Evolutionary conservation across 2,113 vertebrate genomes (phyloP).

Genomic region (Dromaius novaehollandiae): DNA sequence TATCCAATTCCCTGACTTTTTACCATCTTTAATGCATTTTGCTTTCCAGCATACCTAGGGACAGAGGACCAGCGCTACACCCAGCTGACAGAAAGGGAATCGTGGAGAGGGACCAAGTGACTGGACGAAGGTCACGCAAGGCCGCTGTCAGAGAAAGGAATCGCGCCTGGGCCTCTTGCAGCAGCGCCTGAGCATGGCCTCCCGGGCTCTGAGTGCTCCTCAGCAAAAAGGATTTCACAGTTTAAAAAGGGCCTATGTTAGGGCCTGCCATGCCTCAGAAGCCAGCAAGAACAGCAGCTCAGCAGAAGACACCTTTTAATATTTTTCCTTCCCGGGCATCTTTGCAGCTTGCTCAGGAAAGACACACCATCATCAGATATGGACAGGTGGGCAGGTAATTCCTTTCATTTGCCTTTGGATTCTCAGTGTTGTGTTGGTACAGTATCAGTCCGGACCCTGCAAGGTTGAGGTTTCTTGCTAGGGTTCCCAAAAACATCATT

Average conservation of each 20-base stretch:
- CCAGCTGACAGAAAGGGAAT: not conserved
- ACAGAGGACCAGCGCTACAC: not conserved
- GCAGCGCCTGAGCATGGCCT: not conserved
- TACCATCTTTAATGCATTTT: not conserved
- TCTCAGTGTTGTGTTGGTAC: accelerated
- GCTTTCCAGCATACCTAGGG: not conserved
- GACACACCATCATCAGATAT: not conserved
- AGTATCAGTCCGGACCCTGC: not conserved
- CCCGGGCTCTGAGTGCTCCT: not conserved
- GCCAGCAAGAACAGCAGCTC: not conserved
- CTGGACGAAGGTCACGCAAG: not conserved
- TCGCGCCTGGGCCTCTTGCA: not conserved
- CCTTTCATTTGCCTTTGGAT: not conserved
- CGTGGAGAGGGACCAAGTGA: not conserved
- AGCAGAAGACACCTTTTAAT: not conserved
- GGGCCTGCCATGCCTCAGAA: not conserved
- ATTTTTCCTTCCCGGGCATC: not conserved
- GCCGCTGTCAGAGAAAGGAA: not conserved
- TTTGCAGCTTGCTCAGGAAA: not conserved
- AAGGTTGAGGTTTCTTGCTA: not conserved
- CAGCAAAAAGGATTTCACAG: not conserved
- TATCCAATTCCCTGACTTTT: conserved; percentile 35
- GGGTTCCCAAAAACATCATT: not conserved
- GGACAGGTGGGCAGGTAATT: not conserved
- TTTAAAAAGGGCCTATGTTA: not conserved